These are phyloP conservation scores for Rallus crepitans DNA, from an alignment of 2,797 vertebrate genomes.

Conservation along the genomic window DNA sequence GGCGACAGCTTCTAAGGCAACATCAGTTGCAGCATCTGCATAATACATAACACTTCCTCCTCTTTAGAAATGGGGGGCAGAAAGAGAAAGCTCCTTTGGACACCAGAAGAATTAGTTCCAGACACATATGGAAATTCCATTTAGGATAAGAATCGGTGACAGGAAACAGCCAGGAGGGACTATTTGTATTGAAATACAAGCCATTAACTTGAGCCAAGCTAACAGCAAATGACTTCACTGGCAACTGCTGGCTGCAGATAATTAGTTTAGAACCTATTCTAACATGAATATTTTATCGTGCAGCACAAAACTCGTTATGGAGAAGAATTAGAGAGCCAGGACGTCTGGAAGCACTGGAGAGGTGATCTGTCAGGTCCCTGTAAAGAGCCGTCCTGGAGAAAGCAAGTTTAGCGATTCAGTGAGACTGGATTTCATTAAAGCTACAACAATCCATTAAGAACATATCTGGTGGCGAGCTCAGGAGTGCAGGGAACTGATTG, in stretches of 20 bases:
- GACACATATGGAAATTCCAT: slow-evolving; percentile 74
- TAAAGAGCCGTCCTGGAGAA: slow-evolving; percentile 59
- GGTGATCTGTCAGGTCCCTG: slow-evolving; percentile 73
- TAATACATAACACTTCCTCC: background rate
- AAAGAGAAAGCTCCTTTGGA: slow-evolving; percentile 46
- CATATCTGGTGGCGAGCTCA: background rate
- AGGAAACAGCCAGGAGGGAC: slow-evolving; percentile 77
- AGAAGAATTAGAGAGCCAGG: slow-evolving; percentile 78
- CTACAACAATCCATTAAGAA: slow-evolving; percentile 12
- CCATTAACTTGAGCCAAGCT: slow-evolving; percentile 78
- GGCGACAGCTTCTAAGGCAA: background rate
- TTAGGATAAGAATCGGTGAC: slow-evolving; percentile 75
- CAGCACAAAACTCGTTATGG: slow-evolving; percentile 79
- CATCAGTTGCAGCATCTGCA: background rate
- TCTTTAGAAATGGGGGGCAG: background rate
- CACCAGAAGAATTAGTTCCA: slow-evolving; percentile 56
- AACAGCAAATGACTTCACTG: slow-evolving; percentile 74
- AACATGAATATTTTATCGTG: slow-evolving; percentile 85
- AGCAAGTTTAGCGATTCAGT: slow-evolving; percentile 52
- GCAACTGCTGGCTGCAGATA: slow-evolving; percentile 77
- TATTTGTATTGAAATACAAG: slow-evolving; percentile 78
- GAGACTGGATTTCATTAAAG: slow-evolving; percentile 68
- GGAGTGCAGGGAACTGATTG: background rate
- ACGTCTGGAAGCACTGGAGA: slow-evolving; percentile 50
- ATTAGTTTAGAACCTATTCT: slow-evolving; percentile 82